phyloP scores from a whole-genome alignment of 2,797 vertebrate species.

The Cyprinella venusta region DNA sequence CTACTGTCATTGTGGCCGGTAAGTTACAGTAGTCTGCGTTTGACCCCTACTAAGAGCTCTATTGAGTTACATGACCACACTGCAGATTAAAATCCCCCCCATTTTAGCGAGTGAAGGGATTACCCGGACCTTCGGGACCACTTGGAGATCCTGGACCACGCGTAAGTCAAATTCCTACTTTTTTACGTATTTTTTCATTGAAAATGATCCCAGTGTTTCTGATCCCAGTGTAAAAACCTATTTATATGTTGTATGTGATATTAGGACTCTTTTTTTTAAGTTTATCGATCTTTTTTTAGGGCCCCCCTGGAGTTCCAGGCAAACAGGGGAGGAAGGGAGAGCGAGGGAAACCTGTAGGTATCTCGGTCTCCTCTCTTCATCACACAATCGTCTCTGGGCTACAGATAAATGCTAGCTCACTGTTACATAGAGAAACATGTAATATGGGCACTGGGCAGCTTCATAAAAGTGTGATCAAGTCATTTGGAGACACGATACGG shows the following conservation, averaged over 20 bases:
- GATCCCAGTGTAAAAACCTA: neutral
- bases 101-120: constrained; percentile 73
- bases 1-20: constrained; percentile 78
- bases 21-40: constrained; percentile 49
- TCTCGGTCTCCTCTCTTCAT: constrained; percentile 25
- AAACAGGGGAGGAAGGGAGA: constrained; percentile 77
- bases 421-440: constrained; percentile 15
- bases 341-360: constrained; percentile 71
- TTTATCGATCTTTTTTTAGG: constrained; percentile 63
- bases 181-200: neutral
- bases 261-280: neutral
- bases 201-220: neutral
- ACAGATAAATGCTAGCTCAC: neutral
- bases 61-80: neutral
- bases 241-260: neutral
- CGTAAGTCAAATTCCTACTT: constrained; percentile 64
- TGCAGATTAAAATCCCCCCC: neutral
- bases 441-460: neutral
- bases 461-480: constrained; percentile 20
- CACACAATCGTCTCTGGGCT: neutral
- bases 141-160: constrained; percentile 72
- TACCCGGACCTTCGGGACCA: constrained; percentile 68
- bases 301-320: constrained; percentile 73
- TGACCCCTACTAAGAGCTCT: neutral
- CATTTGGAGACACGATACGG: neutral